Evolutionary conservation across 1,140 invertebrate genomes (phyloP).

Genomic region (Drosophila nigromelanica): DNA sequence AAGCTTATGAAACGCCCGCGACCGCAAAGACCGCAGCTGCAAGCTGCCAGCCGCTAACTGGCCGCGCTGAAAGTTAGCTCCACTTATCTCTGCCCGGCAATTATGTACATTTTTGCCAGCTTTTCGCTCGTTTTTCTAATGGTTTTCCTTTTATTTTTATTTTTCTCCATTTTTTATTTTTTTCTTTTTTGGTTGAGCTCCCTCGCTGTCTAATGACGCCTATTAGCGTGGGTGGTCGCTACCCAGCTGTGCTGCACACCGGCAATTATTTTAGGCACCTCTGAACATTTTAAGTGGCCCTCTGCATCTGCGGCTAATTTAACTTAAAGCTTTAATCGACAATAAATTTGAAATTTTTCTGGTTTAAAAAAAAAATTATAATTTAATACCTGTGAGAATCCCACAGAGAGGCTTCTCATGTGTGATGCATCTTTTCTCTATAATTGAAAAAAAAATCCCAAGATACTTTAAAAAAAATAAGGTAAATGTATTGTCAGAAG

Average conservation of each 20-base stretch:
- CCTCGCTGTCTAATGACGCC: slow-evolving; percentile 49
- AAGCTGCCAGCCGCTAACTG: slow-evolving; percentile 22
- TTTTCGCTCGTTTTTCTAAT: slow-evolving; percentile 25
- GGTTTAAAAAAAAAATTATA: background rate
- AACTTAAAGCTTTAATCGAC: slow-evolving; percentile 8
- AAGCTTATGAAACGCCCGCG: slow-evolving; percentile 53
- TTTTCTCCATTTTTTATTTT: slow-evolving; percentile 2
- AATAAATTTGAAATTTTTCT: background rate
- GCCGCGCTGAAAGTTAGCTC: slow-evolving; percentile 36
- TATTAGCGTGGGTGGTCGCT: slow-evolving; percentile 43
- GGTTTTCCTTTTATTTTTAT: slow-evolving; percentile 29
- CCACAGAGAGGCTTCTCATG: background rate
- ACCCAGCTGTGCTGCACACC: slow-evolving; percentile 25
- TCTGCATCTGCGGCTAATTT: slow-evolving; percentile 19
- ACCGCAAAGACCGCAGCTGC: slow-evolving; percentile 40
- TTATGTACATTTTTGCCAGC: slow-evolving; percentile 40
- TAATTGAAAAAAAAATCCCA: too few relatives aligned
- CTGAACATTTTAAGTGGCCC: slow-evolving; percentile 7
- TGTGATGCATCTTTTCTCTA: too few relatives aligned
- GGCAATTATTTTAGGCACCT: slow-evolving; percentile 41
- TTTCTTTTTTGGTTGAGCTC: slow-evolving; percentile 11
- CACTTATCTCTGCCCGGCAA: slow-evolving; percentile 49
- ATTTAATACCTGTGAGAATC: background rate
- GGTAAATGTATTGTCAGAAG: too few relatives aligned
- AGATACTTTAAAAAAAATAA: too few relatives aligned